Evolutionary conservation across 2,888 invertebrate genomes (phyloP).

Genomic region (Xanthorhoe spadicearia): DNA sequence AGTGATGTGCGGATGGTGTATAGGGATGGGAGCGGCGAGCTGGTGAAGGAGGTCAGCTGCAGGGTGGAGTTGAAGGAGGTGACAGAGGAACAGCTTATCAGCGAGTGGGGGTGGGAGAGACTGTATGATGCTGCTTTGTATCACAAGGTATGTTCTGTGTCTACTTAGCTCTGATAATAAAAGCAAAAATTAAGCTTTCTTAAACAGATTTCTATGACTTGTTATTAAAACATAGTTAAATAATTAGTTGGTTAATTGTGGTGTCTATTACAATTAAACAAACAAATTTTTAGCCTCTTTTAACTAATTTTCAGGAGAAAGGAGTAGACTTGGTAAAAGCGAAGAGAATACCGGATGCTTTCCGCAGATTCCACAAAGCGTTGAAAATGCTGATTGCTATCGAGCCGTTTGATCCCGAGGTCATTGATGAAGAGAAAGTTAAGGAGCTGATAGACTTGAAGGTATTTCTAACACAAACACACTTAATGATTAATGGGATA

Average conservation of each 20-base stretch:
- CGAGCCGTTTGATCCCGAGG: slow-evolving; percentile 85
- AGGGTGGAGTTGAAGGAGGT: slow-evolving; percentile 72
- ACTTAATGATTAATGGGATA: too few species aligned
- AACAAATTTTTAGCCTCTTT: background rate
- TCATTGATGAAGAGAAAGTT: slow-evolving; percentile 76
- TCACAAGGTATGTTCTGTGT: slow-evolving; percentile 68
- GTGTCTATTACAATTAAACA: background rate
- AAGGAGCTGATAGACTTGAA: slow-evolving; percentile 84
- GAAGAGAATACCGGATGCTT: slow-evolving; percentile 87
- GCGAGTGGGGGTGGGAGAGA: slow-evolving; percentile 84
- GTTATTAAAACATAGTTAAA: too few species aligned
- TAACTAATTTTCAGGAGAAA: slow-evolving; percentile 57
- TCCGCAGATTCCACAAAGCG: slow-evolving; percentile 88
- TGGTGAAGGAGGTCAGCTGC: slow-evolving; percentile 68
- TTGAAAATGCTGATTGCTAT: slow-evolving; percentile 88
- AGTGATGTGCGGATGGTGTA: slow-evolving; percentile 71
- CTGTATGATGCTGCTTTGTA: slow-evolving; percentile 78
- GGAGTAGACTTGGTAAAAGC: slow-evolving; percentile 87
- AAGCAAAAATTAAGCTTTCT: too few species aligned
- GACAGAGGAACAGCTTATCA: slow-evolving; percentile 77
- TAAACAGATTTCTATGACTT: too few species aligned
- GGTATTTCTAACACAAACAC: too few species aligned
- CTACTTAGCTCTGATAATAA: background rate
- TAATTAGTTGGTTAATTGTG: too few species aligned
- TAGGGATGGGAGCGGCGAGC: slow-evolving; percentile 56